These are phyloP conservation scores for Baccha elongata DNA, from an alignment of 2,888 invertebrate species.

Conservation along the genomic window DNA sequence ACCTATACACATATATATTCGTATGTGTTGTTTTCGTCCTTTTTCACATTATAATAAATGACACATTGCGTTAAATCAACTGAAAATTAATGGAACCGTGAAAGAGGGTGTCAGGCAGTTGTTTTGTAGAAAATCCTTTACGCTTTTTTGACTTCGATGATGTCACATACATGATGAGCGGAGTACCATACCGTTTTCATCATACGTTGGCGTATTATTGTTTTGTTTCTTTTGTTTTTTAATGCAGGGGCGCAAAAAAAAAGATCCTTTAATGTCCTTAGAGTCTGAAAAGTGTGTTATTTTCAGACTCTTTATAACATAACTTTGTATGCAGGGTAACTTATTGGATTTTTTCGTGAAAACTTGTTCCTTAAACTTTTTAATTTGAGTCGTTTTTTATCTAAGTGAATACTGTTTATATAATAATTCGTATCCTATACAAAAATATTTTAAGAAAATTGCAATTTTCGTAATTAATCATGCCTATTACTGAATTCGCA, in stretches of 20 bases:
- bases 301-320: not conserved
- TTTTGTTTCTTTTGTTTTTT: not conserved
- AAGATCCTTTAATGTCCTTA: not conserved
- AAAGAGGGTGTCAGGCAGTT: slow-evolving; percentile 65
- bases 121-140: slow-evolving; percentile 60
- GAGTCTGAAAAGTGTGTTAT: not conserved
- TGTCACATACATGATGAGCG: slow-evolving; percentile 34
- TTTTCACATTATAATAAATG: slow-evolving; percentile 48
- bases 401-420: too few species aligned
- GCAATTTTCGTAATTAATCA: too few species aligned
- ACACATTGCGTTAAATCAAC: slow-evolving; percentile 71
- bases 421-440: too few species aligned
- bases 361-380: too few species aligned
- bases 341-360: too few species aligned
- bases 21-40: slow-evolving; percentile 15
- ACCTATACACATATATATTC: not conserved
- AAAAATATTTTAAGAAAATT: too few species aligned
- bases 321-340: not conserved
- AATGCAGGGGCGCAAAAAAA: not conserved
- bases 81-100: slow-evolving; percentile 71
- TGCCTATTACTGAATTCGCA: too few species aligned
- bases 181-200: not conserved
- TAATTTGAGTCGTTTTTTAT: too few species aligned
- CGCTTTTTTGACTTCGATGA: slow-evolving; percentile 64
- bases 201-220: not conserved